These are phyloP conservation scores for Odontamblyopus lacepedii DNA, from an alignment of 2,797 vertebrate genomes.

Conservation along the genomic window DNA sequence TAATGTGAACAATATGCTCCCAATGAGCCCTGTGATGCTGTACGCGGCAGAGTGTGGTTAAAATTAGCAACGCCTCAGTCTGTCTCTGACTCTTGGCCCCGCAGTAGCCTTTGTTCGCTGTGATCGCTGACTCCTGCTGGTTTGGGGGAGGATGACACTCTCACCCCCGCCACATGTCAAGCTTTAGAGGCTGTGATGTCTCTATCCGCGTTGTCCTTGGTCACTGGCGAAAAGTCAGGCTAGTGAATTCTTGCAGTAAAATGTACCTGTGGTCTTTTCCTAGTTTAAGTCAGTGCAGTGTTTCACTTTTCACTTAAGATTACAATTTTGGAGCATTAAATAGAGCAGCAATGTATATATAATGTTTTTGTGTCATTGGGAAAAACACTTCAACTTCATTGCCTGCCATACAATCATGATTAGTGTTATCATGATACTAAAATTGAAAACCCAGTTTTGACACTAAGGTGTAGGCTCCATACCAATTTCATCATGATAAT, in stretches of 20 bases:
- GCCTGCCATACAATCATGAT: too few species aligned
- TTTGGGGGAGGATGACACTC: slow-evolving; percentile 64
- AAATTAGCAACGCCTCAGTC: slow-evolving; percentile 47
- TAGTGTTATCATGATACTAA: too few species aligned
- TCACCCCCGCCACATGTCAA: slow-evolving; percentile 38
- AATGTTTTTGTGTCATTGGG: not conserved
- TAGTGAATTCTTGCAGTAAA: not conserved
- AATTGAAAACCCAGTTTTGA: too few species aligned
- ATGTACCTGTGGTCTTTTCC: not conserved
- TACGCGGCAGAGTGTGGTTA: slow-evolving; percentile 51
- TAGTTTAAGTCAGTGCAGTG: not conserved
- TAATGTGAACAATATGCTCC: slow-evolving; percentile 73
- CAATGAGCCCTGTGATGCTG: slow-evolving; percentile 68
- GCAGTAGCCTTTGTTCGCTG: slow-evolving; percentile 66
- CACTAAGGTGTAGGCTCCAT: too few species aligned
- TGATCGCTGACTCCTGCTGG: slow-evolving; percentile 55
- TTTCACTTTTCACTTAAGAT: too few species aligned
- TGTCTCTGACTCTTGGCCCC: slow-evolving; percentile 29
- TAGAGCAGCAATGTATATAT: too few species aligned
- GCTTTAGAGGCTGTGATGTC: slow-evolving; percentile 52
- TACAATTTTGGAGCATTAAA: too few species aligned
- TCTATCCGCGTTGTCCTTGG: slow-evolving; percentile 38
- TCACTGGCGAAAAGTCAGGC: slow-evolving; percentile 34
- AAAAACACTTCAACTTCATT: not conserved
- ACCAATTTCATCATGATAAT: too few species aligned